phyloP scores from a whole-genome alignment of 1,140 invertebrate genomes.

The Trachymyrmex cornetzi region DNA sequence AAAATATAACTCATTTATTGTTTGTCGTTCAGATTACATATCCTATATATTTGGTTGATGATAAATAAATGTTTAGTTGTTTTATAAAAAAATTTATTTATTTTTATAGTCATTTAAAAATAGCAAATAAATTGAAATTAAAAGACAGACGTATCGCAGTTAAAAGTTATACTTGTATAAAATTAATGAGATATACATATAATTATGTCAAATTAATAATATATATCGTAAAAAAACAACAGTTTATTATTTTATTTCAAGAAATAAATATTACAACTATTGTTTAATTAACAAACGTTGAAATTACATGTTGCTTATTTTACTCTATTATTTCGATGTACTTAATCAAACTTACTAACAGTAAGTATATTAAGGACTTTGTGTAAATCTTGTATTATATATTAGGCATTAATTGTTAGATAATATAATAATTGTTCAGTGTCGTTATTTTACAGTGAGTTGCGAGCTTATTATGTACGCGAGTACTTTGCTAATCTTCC shows the following conservation, averaged over 20 bases:
- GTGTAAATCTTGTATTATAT: not conserved
- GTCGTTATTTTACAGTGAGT: not conserved
- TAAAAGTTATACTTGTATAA: not conserved
- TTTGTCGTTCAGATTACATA: not conserved
- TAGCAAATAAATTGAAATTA: not conserved
- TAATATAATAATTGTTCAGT: not conserved
- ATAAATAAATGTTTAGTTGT: conserved; percentile 20
- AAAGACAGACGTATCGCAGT: not conserved
- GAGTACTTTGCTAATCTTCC: not conserved
- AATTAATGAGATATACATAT: not conserved
- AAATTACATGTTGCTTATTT: not conserved
- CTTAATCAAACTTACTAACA: conserved; percentile 25
- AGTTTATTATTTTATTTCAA: conserved; percentile 1
- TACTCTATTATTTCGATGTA: not conserved
- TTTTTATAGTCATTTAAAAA: not conserved
- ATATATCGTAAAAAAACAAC: not conserved
- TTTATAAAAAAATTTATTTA: not conserved
- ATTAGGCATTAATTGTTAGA: not conserved
- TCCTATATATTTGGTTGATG: not conserved
- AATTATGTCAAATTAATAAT: not conserved
- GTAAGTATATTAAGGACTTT: conserved; percentile 18
- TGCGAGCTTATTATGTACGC: not conserved
- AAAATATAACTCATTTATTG: not conserved
- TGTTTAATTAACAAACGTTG: conserved; percentile 11
- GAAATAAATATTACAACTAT: not conserved